Percentiles rank a stretch among this genome's conserved stretches.
Evolutionary conservation across 2,797 vertebrate species (phyloP).

Genomic region (Propithecus deckenii): DNA sequence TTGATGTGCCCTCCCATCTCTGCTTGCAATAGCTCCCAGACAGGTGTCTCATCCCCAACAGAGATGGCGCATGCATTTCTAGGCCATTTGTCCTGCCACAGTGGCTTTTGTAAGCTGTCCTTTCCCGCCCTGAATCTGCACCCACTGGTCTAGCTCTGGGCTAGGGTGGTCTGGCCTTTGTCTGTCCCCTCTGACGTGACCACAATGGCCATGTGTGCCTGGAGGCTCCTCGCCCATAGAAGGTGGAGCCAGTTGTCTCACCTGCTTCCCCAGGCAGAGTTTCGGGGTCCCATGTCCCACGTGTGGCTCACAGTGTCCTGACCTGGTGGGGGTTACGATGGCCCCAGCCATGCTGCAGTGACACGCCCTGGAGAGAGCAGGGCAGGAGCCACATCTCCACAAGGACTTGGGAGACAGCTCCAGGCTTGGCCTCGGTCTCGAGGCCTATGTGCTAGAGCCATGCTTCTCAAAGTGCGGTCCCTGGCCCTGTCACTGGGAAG

Average conservation of each 20-base stretch:
- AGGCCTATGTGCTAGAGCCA: fast-evolving
- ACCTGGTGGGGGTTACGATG: fast-evolving
- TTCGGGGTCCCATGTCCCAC: fast-evolving
- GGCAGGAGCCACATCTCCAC: neutral
- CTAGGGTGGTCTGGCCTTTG: fast-evolving
- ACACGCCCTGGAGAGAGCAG: too few relatives aligned
- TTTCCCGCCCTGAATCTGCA: too few relatives aligned
- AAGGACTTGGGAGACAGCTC: fast-evolving
- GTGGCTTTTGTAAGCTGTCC: neutral
- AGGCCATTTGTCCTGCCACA: neutral
- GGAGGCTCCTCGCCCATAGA: neutral
- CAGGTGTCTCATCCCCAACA: fast-evolving
- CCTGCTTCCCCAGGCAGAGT: neutral
- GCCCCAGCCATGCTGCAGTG: fast-evolving
- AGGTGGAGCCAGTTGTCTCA: neutral
- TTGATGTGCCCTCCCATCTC: fast-evolving
- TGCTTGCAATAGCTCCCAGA: fast-evolving
- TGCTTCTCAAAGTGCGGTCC: neutral
- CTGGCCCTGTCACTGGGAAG: fast-evolving
- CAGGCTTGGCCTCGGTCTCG: neutral
- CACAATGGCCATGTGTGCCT: neutral
- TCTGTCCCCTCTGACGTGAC: too few relatives aligned
- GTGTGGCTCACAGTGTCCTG: neutral
- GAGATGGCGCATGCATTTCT: fast-evolving
- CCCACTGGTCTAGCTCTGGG: fast-evolving